Percentiles rank a stretch among this genome's conserved stretches.
Evolutionary conservation across 2,113 vertebrate genomes (phyloP).

Genomic region (Epinephelus cyanopodus): DNA sequence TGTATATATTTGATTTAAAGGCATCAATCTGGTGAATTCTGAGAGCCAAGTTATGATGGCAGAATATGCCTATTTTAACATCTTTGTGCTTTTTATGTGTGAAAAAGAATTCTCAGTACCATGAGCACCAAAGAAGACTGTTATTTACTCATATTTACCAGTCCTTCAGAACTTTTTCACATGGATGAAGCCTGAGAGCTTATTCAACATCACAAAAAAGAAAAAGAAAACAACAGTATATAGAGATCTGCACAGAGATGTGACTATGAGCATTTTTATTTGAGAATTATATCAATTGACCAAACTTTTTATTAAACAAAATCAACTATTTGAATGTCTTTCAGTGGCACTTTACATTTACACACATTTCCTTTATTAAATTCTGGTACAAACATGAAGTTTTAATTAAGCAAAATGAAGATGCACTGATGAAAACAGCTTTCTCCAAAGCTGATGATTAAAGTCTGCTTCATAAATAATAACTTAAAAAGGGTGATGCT

Average conservation of each 20-base stretch:
- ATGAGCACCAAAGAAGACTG: too few species aligned
- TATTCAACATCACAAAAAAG: background rate
- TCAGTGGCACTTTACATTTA: conserved; percentile 24
- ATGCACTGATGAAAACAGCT: background rate
- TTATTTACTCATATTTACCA: too few species aligned
- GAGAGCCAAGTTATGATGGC: too few species aligned
- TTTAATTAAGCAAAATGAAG: background rate
- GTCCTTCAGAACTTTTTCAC: conserved; percentile 6
- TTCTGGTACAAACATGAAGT: background rate
- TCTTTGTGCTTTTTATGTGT: too few species aligned
- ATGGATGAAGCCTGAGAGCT: conserved; percentile 41
- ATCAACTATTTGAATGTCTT: background rate
- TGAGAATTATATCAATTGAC: conserved; percentile 6
- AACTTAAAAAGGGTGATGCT: background rate
- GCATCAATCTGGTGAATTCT: too few species aligned
- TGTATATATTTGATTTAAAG: too few species aligned
- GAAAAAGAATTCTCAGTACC: too few species aligned
- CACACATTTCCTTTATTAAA: conserved; percentile 11
- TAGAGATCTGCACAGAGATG: background rate
- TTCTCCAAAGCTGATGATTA: background rate
- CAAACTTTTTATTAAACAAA: background rate
- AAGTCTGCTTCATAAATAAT: background rate
- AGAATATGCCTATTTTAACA: too few species aligned
- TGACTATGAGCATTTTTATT: conserved; percentile 46
- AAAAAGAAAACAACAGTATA: background rate